Base-by-base conservation (phyloP, 2,113 vertebrate species). In the Upupa epops region DNA sequence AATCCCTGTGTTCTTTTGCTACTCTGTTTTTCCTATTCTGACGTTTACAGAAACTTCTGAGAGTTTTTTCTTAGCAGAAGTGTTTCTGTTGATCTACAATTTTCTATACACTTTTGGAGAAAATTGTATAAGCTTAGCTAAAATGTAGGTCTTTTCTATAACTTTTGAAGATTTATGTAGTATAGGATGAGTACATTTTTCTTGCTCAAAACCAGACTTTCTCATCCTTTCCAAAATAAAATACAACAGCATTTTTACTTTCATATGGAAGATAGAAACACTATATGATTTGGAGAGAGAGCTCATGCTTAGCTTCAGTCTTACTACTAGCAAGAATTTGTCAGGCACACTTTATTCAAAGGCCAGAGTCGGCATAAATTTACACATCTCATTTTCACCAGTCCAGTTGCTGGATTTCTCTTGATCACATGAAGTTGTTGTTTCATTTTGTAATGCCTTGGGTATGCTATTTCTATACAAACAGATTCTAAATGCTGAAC, bases 1-100 rank as follows among this genome's bases (percentile, higher is more conserved):
- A 83, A 32, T 22, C 11, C 5, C 9, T 32, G 17, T 0, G 0
- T 42, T 77, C 2, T 86, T 88, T 42, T 77, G 11, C 3, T 42
- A 14, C 9, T 58, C 13, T 42, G 2, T 66, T 66, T 87, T 79
- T 10, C 61, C 29, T 90, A 5, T 58, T 79, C 40, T 49, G 26
- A 5, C 42, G 13, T 71, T 88, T 56, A 80, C 5, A 42, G 13
- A 22, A 24, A 6, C 22, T 55, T 63, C 48, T 25, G 51, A 76
- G 2, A 18, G 11, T 12, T 42, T 42, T 42, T 42, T 42, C 40
- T 42, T 42, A 52, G 13, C 24, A 51, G 28, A 82, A 40, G 13
- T 85, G 61, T 83, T 85, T 25, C 29, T 76, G 13, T 21, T 77
- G 14, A 21, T 58, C 16, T 72, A 19, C 0, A 5, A 13, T 73